Percentiles rank a stretch among this genome's conserved stretches.
phyloP scores from a whole-genome alignment of 1,140 invertebrate species.

The Fragariocoptes setiger region DNA sequence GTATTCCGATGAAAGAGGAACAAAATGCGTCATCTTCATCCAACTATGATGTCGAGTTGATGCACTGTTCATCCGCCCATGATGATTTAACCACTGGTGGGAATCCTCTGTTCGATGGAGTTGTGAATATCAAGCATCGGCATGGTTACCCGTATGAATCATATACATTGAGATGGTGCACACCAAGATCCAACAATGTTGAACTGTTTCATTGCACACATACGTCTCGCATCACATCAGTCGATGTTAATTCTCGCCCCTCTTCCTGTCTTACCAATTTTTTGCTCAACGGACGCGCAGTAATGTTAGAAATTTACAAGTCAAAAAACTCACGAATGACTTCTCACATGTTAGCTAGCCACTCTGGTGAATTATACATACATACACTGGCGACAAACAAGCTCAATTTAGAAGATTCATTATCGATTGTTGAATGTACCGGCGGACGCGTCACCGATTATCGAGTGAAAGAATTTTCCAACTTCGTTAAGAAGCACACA shows the following conservation, averaged over 20 bases:
- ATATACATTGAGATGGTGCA: conserved; percentile 78
- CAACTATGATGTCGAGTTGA: conserved; percentile 88
- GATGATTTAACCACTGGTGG: conserved; percentile 30
- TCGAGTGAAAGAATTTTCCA: conserved; percentile 24
- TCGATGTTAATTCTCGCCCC: conserved; percentile 69
- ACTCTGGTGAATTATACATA: conserved; percentile 83
- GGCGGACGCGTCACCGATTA: conserved; percentile 79
- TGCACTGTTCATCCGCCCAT: conserved; percentile 54
- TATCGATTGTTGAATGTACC: conserved; percentile 65
- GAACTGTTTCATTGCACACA: conserved; percentile 38
- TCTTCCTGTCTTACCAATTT: conserved; percentile 89
- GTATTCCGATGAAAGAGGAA: conserved; percentile 97
- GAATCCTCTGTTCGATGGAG: background rate
- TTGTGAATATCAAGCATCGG: conserved; percentile 11
- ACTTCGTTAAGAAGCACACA: conserved; percentile 11
- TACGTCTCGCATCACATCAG: conserved; percentile 62
- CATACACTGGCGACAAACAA: conserved; percentile 52
- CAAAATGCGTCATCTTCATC: conserved; percentile 87
- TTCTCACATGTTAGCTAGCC: conserved; percentile 65
- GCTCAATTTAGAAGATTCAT: conserved; percentile 69
- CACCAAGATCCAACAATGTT: conserved; percentile 42
- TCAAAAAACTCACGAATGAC: conserved; percentile 53
- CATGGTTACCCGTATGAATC: conserved; percentile 34
- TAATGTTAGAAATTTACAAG: conserved; percentile 69
- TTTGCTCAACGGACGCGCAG: conserved; percentile 47